Base-by-base conservation (phyloP, 2,113 vertebrate genomes). In the Monarcha castaneiventris region DNA sequence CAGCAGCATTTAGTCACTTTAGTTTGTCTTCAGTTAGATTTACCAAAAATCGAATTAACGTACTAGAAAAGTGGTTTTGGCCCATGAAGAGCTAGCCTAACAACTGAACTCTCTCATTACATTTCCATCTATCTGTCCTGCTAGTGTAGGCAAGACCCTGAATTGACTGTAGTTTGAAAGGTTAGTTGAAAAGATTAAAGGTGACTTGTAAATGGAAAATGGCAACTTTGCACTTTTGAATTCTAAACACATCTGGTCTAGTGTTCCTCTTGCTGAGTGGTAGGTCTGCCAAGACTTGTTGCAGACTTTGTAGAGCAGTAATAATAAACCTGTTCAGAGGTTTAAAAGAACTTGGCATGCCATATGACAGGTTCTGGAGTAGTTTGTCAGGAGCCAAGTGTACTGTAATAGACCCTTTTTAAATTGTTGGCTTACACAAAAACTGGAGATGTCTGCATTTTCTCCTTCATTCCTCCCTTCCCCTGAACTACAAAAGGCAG, bases 291-390 rank as follows among this genome's bases (percentile, higher is more conserved):
- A 97, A 96, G 91, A 95, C 93, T 94, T 96, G 89, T 90, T 95
- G 91, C 84, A 96, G 90, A 83, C 66, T 95, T 89, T 88, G 66
- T 94, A 83, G 55, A 94, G 39, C 80, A 91, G 94, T 95, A 96
- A 93, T 93, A 96, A 94, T 96, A 95, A 97, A 93, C 91, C 93
- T 96, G 93, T 93, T 96, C 87, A 96, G 93, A 93, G 78, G 27
- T 91, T 95, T 96, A 80, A 91, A 96, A 93, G 93, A 94, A 91
- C 84, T 95, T 97, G 94, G 91, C 89, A 46, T 95, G 67, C 84
- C 63, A 51, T 85, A 80, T 97, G 96, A 93, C 89, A 94, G 78
- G 94, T 97, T 96, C 91, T 96, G 0, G 63, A 96, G 89, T 83
- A 94, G 87, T 94, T 96, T 5, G 49, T 94, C 84, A 79, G 81